Conservation (phyloP, 2,113 vertebrate species). For the Atractosteus spatula region DNA sequence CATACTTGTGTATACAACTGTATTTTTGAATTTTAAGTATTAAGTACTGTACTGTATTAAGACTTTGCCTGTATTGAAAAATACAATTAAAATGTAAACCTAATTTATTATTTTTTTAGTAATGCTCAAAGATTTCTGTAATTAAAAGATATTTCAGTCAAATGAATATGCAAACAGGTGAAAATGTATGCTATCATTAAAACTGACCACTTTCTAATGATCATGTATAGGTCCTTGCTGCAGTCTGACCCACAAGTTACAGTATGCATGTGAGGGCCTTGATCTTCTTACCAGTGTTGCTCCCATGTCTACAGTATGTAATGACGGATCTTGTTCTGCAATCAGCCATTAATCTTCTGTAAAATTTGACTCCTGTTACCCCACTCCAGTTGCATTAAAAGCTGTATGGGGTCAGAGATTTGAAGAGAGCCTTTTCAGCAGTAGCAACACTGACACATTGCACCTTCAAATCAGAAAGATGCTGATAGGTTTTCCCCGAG, state of each 20-base stretch:
- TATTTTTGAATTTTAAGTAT: no score
- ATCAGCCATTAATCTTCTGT: slow-evolving; percentile 17
- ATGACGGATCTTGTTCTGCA: slow-evolving; percentile 15
- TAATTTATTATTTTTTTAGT: no score
- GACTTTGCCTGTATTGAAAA: no score
- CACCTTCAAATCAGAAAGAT: slow-evolving; percentile 13
- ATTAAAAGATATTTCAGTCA: no score
- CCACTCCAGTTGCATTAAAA: slow-evolving; percentile 10
- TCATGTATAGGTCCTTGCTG: not conserved
- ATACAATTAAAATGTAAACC: no score
- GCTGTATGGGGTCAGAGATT: slow-evolving; percentile 14
- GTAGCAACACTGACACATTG: slow-evolving; percentile 20
- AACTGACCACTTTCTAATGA: not conserved
- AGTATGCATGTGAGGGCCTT: slow-evolving; percentile 1
- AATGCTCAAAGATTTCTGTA: no score
- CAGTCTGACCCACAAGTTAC: not conserved
- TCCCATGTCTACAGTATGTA: slow-evolving; percentile 13
- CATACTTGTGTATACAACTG: no score
- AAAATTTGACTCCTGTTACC: slow-evolving; percentile 9
- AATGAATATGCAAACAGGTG: no score
- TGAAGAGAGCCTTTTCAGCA: slow-evolving; percentile 11
- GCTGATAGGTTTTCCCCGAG: slow-evolving; percentile 20
- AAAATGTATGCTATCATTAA: no score
- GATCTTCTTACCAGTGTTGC: slow-evolving; percentile 16
- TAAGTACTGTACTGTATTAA: no score